Base-by-base conservation (phyloP, 2,113 vertebrate genomes). In the Ophiodon elongatus region DNA sequence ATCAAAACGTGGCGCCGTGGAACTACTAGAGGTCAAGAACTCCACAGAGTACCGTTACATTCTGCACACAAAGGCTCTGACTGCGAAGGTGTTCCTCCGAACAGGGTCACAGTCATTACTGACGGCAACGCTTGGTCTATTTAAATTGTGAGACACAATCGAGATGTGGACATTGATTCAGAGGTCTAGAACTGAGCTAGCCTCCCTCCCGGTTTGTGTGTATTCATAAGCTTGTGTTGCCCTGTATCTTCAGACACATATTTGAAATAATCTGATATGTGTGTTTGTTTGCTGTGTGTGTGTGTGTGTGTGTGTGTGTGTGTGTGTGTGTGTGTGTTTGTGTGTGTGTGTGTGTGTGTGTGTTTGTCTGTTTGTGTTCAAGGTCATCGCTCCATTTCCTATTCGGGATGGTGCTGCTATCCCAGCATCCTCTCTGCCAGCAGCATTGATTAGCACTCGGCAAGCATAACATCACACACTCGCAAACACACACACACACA, bases 361-460 rank as follows among this genome's bases (percentile, higher is more conserved):
- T 39, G 37, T 59, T n/a, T n/a, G n/a, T n/a, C n/a, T n/a, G 69
- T 65, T 89, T 83, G 63, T 85, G 78, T 82, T 92, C 93, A 93
- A 94, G 93, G 93, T 94, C 93, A 92, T 21, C 6, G 31, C 83
- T 92, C 88, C 72, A 92, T 92, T 92, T 93, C 90, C 85, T 86
- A 87, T 92, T 91, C 62, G 74, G 84, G 86, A 88, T 90, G 76
- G 73, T 82, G 91, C 85, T 77, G 69, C 88, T 89, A 85, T 94
- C 87, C 90, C 80, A 89, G 89, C 90, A 93, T 90, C 88, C 93
- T 89, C 84, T 92, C 86, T 92, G 91, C 93, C 90, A 89, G 90
- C 76, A 87, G 88, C 92, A 94, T 93, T 93, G 92, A 94, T 94
- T 94, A 94, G 89, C 71, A 92, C 90, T 91, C 90, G 37, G 82